These are phyloP conservation scores for Phataginus tricuspis DNA, from an alignment of 2,797 vertebrate genomes.

Conservation along the genomic window DNA sequence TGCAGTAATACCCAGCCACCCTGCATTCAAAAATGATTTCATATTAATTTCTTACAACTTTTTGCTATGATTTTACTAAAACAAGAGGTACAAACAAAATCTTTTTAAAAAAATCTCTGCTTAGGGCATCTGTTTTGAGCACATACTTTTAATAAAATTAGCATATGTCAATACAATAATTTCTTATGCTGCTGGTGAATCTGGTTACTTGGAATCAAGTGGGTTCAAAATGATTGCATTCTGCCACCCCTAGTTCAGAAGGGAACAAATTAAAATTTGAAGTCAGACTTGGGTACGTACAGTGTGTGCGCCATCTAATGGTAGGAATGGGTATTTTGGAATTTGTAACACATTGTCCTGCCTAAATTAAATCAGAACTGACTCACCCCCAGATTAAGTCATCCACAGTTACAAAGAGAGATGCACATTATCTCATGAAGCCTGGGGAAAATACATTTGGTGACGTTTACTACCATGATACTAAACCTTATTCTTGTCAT, in stretches of 20 bases:
- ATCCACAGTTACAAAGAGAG: background rate
- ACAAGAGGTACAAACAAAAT: background rate
- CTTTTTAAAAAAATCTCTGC: background rate
- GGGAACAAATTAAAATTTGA: slow-evolving; percentile 35
- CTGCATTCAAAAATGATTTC: slow-evolving; percentile 77
- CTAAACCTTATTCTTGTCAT: background rate
- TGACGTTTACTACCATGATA: background rate
- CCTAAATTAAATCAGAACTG: background rate
- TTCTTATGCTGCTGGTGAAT: background rate
- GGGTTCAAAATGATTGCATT: background rate
- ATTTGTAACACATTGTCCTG: background rate
- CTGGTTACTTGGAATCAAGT: slow-evolving; percentile 33
- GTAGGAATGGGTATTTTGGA: slow-evolving; percentile 68
- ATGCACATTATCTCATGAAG: background rate
- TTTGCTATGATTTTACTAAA: slow-evolving; percentile 41
- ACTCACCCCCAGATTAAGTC: background rate
- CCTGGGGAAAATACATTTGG: background rate
- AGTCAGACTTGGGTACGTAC: slow-evolving; percentile 53
- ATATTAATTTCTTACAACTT: slow-evolving; percentile 26
- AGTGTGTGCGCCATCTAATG: slow-evolving; percentile 85
- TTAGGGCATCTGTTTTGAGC: background rate
- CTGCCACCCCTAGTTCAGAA: slow-evolving; percentile 18
- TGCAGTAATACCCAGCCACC: slow-evolving; percentile 93
- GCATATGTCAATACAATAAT: background rate
- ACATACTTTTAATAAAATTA: background rate